Conservation (phyloP, 2,113 vertebrate genomes). For the Condylura cristata region DNA sequence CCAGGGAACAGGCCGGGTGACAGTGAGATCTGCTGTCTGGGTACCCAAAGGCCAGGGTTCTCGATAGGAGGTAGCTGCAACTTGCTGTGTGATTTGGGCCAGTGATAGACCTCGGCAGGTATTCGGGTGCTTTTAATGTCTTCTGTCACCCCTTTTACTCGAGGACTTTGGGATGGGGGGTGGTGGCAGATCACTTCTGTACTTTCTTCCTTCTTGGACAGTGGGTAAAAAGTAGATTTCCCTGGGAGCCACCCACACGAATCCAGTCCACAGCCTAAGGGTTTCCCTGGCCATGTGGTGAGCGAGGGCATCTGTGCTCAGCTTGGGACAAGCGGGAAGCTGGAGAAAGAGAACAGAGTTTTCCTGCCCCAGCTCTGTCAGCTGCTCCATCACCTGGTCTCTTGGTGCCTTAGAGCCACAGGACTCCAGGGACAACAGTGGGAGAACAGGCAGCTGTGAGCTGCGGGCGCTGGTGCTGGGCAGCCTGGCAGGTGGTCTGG, state of each 20-base stretch:
- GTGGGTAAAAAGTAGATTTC: background rate
- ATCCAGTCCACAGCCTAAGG: background rate
- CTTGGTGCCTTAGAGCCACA: slow-evolving; percentile 23
- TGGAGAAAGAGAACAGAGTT: background rate
- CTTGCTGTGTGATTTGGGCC: background rate
- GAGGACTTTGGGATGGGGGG: background rate
- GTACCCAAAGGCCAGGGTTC: background rate
- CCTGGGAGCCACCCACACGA: background rate
- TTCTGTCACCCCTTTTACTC: slow-evolving; percentile 17
- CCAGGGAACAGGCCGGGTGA: background rate
- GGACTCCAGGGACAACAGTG: background rate
- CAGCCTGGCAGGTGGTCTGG: background rate
- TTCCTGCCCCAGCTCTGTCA: background rate
- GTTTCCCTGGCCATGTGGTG: background rate
- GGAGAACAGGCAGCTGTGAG: slow-evolving; percentile 39
- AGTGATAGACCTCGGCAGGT: background rate
- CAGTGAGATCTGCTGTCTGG: background rate
- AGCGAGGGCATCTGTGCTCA: background rate
- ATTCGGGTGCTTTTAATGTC: background rate
- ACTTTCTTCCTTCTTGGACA: background rate
- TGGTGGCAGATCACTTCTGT: background rate
- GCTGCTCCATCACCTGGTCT: background rate
- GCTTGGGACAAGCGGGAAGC: background rate
- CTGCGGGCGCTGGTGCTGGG: background rate
- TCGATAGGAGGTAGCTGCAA: background rate